Evolutionary conservation across 2,797 vertebrate species (phyloP).

Genomic region (Cheracebus regulus): DNA sequence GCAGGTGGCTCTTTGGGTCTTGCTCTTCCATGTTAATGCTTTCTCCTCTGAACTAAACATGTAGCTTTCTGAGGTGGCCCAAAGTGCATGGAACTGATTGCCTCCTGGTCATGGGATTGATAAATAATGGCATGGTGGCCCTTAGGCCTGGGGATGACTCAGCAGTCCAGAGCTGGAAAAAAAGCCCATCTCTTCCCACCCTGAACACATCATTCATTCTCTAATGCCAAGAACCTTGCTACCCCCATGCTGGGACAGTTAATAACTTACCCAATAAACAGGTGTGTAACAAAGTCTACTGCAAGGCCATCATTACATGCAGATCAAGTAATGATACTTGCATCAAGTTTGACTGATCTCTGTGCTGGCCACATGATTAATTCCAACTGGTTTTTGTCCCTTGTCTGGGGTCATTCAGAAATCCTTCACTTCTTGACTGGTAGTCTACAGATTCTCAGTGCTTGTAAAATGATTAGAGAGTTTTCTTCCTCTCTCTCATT

Average conservation of each 20-base stretch:
- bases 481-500: not conserved
- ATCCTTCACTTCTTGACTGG: slow-evolving; percentile 43
- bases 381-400: slow-evolving; percentile 56
- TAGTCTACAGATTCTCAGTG: slow-evolving; percentile 3
- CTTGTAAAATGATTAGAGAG: not conserved
- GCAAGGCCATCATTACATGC: slow-evolving; percentile 43
- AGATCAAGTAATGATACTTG: not conserved
- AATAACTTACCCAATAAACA: slow-evolving; percentile 83
- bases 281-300: slow-evolving; percentile 70
- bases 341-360: slow-evolving; percentile 59
- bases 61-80: slow-evolving; percentile 3
- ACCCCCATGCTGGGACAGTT: slow-evolving; percentile 78
- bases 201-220: slow-evolving; percentile 79
- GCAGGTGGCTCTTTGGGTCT: not conserved
- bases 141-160: slow-evolving; percentile 58
- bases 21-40: not conserved
- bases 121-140: slow-evolving; percentile 52
- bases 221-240: slow-evolving; percentile 68
- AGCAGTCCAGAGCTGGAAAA: slow-evolving; percentile 48
- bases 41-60: slow-evolving; percentile 24
- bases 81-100: not conserved
- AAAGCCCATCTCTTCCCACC: slow-evolving; percentile 71
- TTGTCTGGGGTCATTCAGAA: slow-evolving; percentile 65
- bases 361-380: slow-evolving; percentile 60
- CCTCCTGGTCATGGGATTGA: slow-evolving; percentile 16